A percentile compares a stretch with the other conserved stretches of the same genome.
phyloP scores from a whole-genome alignment of 2,113 vertebrate species.

The Platycercus adscitus region DNA sequence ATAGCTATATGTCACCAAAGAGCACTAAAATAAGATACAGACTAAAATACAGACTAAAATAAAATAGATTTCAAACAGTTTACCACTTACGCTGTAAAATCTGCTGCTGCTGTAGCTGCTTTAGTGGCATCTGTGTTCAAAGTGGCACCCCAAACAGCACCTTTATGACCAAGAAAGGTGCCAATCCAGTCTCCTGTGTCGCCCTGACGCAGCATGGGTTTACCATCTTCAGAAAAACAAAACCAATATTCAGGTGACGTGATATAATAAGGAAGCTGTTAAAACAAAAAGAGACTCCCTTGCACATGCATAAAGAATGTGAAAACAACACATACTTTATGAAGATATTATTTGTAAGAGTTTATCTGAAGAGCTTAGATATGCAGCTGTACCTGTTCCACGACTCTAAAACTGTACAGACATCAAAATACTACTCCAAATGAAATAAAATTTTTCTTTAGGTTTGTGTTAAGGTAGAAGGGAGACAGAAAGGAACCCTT shows the following conservation, averaged over 20 bases:
- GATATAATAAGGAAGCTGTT: neutral
- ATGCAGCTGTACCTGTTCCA: neutral
- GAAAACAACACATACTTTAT: neutral
- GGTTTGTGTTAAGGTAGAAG: neutral
- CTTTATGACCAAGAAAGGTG: slow-evolving; percentile 98
- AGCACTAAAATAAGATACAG: neutral
- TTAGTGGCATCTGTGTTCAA: slow-evolving; percentile 96
- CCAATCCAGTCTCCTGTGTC: slow-evolving; percentile 99
- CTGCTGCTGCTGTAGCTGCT: slow-evolving; percentile 95
- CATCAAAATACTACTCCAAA: neutral
- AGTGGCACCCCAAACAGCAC: slow-evolving; percentile 98
- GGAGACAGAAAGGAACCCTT: fast-evolving
- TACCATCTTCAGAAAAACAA: slow-evolving; percentile 85
- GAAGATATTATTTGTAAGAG: neutral
- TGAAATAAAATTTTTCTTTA: neutral
- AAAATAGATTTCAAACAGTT: neutral
- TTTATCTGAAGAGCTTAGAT: neutral
- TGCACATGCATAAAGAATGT: neutral
- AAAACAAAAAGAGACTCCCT: neutral
- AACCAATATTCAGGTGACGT: neutral
- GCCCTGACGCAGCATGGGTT: slow-evolving; percentile 98
- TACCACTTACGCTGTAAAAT: slow-evolving; percentile 95
- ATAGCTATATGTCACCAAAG: neutral
- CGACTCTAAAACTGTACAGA: fast-evolving
- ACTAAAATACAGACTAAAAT: neutral